Base-by-base conservation (phyloP, 2,797 vertebrate genomes). In the Chelonia mydas region DNA sequence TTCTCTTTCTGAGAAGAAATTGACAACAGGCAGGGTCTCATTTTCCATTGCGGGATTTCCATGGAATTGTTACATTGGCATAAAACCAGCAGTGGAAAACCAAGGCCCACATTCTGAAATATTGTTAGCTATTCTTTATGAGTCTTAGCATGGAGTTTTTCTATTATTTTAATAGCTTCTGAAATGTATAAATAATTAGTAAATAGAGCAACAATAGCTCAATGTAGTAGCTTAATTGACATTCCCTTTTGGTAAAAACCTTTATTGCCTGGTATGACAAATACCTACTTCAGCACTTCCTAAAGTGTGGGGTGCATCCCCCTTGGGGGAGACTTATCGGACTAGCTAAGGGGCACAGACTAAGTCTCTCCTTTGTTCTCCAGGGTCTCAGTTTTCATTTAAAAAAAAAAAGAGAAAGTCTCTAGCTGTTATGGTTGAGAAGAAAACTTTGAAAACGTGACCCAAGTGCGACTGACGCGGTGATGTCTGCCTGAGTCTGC, bases 141-240 rank as follows among this genome's bases (percentile, higher is more conserved):
- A 41, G 37, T 72, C 37, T 72, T 37, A 72, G 68, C 68, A 41
- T 72, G 68, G 37, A 41, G 37, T 11, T 41, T 61, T 72, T 72
- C n/a, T 41, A 72, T 25, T 72, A 21, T 89, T 97, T 97, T 89
- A 72, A 92, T 86, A 94, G 90, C 90, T 92, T 88, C 95, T 93
- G 88, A 94, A 90, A 95, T 92, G 88, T 77, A 68, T 88, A 92
- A 83, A 92, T 92, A 94, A 95, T 94, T 96, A 95, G 95, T 95
- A 2, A 31, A 45, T 33, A 65, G 27, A 2, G 2, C 17, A 5
- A 74, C 57, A 81, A 49, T 27, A 33, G 87, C 74, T 83, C 87
- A 37, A 23, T 57, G 86, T 15, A 1, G 3, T 45, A 81, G 79
- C 41, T 37, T 68, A 68, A 37, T 11, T 72, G 37, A 41, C 37